Evolutionary conservation across 2,888 invertebrate species (phyloP).

Genomic region (Plutella xylostella): DNA sequence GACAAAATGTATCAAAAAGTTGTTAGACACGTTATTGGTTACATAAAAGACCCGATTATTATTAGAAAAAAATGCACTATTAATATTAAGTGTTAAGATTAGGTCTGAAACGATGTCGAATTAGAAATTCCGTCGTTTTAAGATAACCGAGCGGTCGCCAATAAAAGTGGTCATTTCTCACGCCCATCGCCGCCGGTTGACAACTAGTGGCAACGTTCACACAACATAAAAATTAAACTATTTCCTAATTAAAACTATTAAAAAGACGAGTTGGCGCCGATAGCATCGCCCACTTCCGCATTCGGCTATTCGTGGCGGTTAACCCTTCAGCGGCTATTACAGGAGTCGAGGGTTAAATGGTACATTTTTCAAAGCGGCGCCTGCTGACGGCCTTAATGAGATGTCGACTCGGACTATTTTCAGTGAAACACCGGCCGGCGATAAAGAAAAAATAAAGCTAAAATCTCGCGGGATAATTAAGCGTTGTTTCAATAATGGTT

Average conservation of each 20-base stretch:
- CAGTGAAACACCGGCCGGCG: conserved; percentile 27
- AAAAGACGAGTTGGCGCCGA: conserved; percentile 42
- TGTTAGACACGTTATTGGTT: no score
- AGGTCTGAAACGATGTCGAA: neutral
- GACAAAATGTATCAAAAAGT: no score
- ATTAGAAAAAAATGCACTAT: neutral
- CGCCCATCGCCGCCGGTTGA: conserved; percentile 45
- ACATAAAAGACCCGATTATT: neutral
- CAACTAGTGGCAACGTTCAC: conserved; percentile 29
- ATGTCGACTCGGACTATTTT: conserved; percentile 63
- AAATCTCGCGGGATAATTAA: conserved; percentile 22
- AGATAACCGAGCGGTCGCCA: conserved; percentile 16
- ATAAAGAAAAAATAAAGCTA: neutral
- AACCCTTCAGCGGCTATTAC: conserved; percentile 65
- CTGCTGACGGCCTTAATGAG: conserved; percentile 63
- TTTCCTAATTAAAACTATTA: conserved; percentile 69
- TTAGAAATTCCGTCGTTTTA: neutral
- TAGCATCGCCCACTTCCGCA: conserved; percentile 56
- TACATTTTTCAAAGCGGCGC: conserved; percentile 61
- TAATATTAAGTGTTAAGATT: neutral
- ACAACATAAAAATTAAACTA: conserved; percentile 60
- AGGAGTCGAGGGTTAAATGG: conserved; percentile 61
- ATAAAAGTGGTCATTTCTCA: conserved; percentile 38
- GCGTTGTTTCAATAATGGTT: conserved; percentile 11
- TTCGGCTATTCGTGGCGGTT: conserved; percentile 60